phyloP scores from a whole-genome alignment of 2,888 invertebrate genomes.

The Conomelus anceps region DNA sequence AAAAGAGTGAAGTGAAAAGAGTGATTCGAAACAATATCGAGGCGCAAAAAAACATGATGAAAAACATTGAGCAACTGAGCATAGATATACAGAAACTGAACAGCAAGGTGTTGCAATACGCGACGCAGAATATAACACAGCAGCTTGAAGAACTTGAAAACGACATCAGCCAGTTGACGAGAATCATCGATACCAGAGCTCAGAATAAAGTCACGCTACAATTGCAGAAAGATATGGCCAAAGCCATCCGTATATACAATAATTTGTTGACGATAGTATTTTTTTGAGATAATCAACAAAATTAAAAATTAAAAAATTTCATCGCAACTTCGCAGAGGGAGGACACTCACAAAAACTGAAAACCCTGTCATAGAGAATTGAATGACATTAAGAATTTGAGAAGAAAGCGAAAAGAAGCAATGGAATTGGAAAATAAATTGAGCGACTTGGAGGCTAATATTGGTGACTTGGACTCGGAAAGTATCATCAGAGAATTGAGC shows the following conservation, averaged over 20 bases:
- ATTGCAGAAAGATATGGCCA: slow-evolving; percentile 38
- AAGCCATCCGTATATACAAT: too few species aligned
- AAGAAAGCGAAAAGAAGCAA: slow-evolving; percentile 46
- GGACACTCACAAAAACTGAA: background rate
- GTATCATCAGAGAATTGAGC: slow-evolving; percentile 50
- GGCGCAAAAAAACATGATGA: slow-evolving; percentile 39
- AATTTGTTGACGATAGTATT: too few species aligned
- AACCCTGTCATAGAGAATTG: slow-evolving; percentile 47
- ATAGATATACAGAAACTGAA: slow-evolving; percentile 37
- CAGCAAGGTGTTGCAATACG: slow-evolving; percentile 38
- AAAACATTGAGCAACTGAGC: slow-evolving; percentile 33
- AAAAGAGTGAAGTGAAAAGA: slow-evolving; percentile 31
- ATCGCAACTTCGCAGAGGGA: too few species aligned
- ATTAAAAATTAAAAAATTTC: too few species aligned
- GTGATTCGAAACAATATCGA: slow-evolving; percentile 48
- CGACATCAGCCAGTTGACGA: slow-evolving; percentile 50
- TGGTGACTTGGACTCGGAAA: slow-evolving; percentile 49
- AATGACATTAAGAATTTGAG: slow-evolving; percentile 63
- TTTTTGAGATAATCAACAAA: too few species aligned
- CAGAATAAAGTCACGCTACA: slow-evolving; percentile 29
- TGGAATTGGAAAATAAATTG: slow-evolving; percentile 45
- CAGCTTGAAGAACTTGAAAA: slow-evolving; percentile 46
- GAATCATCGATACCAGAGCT: slow-evolving; percentile 53
- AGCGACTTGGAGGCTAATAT: slow-evolving; percentile 37
- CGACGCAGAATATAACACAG: slow-evolving; percentile 43